Conservation (phyloP, 2,888 invertebrate species). For the Sicus ferrugineus region DNA sequence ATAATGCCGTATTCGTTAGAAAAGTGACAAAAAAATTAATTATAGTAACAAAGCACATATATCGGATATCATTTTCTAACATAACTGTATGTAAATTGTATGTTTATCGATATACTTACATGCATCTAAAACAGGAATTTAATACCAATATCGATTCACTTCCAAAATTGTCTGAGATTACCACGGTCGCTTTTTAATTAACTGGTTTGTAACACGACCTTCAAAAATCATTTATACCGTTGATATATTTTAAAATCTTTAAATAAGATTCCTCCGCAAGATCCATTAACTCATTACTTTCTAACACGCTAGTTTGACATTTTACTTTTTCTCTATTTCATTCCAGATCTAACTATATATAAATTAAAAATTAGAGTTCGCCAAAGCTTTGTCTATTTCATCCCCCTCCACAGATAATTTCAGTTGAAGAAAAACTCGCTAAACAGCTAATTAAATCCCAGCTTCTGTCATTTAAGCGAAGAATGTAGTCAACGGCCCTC, state of each 20-base stretch:
- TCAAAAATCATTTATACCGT: no score
- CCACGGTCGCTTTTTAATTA: no score
- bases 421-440: conserved; percentile 33
- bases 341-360: conserved; percentile 51
- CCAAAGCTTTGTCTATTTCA: conserved; percentile 47
- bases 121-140: not conserved
- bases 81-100: no score
- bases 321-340: conserved; percentile 59
- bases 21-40: no score
- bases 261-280: no score
- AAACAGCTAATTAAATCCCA: conserved; percentile 38
- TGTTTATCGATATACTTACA: no score
- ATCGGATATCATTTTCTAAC: no score
- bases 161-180: no score
- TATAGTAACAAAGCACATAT: no score
- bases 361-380: conserved; percentile 55
- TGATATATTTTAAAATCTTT: not conserved
- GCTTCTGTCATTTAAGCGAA: conserved; percentile 45
- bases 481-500: conserved; percentile 15
- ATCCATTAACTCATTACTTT: not conserved
- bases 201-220: no score
- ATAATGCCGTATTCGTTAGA: no score
- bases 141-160: not conserved
- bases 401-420: conserved; percentile 33
- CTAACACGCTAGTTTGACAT: conserved; percentile 48